Evolutionary conservation across 23 tunicate genomes (phyloP).

Genomic region (Oikopleura dioica): DNA sequence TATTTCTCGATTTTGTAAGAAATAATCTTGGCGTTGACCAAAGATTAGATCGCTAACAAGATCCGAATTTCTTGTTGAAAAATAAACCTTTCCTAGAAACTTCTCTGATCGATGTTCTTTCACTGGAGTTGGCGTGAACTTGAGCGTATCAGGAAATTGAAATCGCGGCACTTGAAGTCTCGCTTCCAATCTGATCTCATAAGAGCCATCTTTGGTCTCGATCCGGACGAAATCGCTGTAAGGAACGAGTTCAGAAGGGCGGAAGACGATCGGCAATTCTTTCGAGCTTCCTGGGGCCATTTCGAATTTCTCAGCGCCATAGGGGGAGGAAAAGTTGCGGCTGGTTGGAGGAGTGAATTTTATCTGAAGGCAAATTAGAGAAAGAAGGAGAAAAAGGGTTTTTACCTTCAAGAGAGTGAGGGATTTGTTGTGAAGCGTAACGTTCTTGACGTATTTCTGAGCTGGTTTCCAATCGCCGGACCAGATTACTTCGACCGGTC

Average conservation of each 20-base stretch:
- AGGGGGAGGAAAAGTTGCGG: neutral
- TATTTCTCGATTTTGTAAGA: too few species aligned
- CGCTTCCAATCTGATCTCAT: neutral
- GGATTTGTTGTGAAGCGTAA: neutral
- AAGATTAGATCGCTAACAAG: too few species aligned
- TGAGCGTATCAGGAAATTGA: neutral
- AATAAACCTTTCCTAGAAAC: neutral
- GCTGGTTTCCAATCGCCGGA: slow-evolving; percentile 6
- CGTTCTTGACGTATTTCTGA: neutral
- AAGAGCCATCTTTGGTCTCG: neutral
- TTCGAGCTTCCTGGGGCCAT: neutral
- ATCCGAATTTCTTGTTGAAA: too few species aligned
- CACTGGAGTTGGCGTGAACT: neutral
- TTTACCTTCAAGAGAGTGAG: slow-evolving; percentile 1
- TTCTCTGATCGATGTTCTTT: neutral
- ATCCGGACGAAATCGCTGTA: neutral
- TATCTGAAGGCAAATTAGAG: too few species aligned
- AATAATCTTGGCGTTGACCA: too few species aligned
- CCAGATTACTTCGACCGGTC: neutral
- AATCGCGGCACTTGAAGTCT: neutral
- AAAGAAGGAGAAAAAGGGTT: too few species aligned
- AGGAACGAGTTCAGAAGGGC: neutral
- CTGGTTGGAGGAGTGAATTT: neutral
- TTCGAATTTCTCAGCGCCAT: neutral
- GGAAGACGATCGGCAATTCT: neutral